Percentiles rank a stretch among this genome's conserved stretches.
Evolutionary conservation across 2,113 vertebrate genomes (phyloP).

Genomic region (Athene cunicularia): DNA sequence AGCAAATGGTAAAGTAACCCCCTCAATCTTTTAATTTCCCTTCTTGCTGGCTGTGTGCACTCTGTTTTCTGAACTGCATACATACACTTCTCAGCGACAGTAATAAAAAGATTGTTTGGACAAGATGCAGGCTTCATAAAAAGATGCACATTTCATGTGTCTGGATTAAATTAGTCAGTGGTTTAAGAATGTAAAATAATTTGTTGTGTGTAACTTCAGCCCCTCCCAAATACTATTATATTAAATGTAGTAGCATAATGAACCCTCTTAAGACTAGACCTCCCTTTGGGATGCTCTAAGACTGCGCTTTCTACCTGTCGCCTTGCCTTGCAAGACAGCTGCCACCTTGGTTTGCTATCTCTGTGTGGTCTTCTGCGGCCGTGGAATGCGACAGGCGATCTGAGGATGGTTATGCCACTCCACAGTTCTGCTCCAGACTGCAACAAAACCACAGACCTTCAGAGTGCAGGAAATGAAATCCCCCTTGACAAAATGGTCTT

Average conservation of each 20-base stretch:
- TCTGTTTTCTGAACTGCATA: not conserved
- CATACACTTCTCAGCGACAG: not conserved
- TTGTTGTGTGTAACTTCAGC: not conserved
- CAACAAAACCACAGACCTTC: not conserved
- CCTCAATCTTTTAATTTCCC: not conserved
- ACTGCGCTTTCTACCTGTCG: not conserved
- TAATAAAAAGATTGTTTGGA: constrained; percentile 9
- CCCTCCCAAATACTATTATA: not conserved
- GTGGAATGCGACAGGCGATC: not conserved
- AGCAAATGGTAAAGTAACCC: not conserved
- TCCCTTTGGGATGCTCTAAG: not conserved
- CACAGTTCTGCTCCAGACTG: not conserved
- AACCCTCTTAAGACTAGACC: not conserved
- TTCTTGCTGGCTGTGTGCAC: not conserved
- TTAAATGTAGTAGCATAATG: not conserved
- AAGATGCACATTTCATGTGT: not conserved
- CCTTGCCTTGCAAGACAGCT: not conserved
- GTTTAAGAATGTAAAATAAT: constrained; percentile 3
- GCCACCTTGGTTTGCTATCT: not conserved
- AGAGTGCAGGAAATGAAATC: rapidly evolving
- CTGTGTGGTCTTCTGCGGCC: too few relatives aligned
- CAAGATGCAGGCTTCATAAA: constrained; percentile 3
- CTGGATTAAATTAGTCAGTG: constrained; percentile 15
- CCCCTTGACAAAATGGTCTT: not conserved
- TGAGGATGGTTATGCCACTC: not conserved